phyloP scores from a whole-genome alignment of 2,113 vertebrate species.

The Triplophysa siluroides region DNA sequence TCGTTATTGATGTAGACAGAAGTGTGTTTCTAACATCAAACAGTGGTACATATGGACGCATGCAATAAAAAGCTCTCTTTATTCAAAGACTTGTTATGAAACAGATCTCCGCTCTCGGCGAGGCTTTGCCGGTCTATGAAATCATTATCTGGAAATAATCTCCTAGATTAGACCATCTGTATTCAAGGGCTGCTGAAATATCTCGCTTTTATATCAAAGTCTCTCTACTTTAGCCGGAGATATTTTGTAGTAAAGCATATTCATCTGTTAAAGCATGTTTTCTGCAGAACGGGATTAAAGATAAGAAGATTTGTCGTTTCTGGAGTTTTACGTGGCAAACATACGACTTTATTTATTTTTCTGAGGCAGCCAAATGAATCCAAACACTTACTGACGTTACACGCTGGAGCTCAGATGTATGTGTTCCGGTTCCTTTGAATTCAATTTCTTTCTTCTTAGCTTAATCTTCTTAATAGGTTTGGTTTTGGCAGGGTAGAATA shows the following conservation, averaged over 20 bases:
- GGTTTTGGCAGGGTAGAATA: slow-evolving; percentile 10
- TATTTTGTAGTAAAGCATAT: slow-evolving; percentile 38
- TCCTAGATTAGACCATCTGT: slow-evolving; percentile 29
- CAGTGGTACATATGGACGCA: too few relatives aligned
- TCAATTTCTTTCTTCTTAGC: slow-evolving; percentile 9
- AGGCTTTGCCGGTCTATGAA: slow-evolving; percentile 48
- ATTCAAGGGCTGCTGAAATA: slow-evolving; percentile 21
- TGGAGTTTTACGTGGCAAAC: slow-evolving; percentile 36
- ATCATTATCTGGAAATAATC: slow-evolving; percentile 47
- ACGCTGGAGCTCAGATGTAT: slow-evolving; percentile 1
- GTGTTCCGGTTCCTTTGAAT: slow-evolving; percentile 34
- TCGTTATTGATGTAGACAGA: too few relatives aligned
- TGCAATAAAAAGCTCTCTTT: too few relatives aligned
- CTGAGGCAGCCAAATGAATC: slow-evolving; percentile 22
- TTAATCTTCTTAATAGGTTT: slow-evolving; percentile 42
- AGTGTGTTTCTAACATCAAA: too few relatives aligned
- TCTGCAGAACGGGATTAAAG: slow-evolving; percentile 57
- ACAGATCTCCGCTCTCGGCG: not conserved
- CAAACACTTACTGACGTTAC: slow-evolving; percentile 28
- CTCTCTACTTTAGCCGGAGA: slow-evolving; percentile 12
- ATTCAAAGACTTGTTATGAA: slow-evolving; percentile 9
- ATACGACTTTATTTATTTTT: slow-evolving; percentile 38
- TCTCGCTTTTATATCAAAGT: slow-evolving; percentile 29
- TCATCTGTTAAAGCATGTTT: slow-evolving; percentile 57
- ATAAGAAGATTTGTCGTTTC: slow-evolving; percentile 52